These are phyloP conservation scores for Bombus superbus DNA, from an alignment of 1,140 invertebrate species.

Conservation along the genomic window DNA sequence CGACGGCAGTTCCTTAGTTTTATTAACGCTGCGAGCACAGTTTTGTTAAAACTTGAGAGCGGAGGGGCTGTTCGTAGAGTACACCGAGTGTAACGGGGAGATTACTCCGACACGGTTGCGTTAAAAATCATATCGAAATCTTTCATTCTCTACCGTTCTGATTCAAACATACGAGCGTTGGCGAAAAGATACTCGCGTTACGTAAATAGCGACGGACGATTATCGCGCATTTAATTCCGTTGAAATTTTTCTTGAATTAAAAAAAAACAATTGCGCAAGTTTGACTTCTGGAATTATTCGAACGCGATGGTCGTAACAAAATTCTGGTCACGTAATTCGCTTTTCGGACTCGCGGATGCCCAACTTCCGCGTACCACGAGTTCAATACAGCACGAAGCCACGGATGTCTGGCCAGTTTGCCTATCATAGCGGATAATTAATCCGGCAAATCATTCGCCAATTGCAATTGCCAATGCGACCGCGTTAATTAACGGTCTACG, in stretches of 20 bases:
- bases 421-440: slow-evolving; percentile 48
- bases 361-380: not conserved
- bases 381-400: not conserved
- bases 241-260: no score
- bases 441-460: slow-evolving; percentile 35
- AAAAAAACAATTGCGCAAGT: no score
- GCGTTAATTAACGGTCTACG: slow-evolving; percentile 55
- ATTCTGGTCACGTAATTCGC: not conserved
- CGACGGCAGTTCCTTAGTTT: not conserved
- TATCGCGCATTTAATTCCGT: no score
- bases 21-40: not conserved
- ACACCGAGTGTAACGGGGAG: not conserved
- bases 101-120: no score
- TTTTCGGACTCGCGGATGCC: not conserved
- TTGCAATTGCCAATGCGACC: slow-evolving; percentile 40
- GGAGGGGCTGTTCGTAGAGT: no score
- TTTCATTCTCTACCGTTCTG: no score
- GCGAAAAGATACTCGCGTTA: no score
- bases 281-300: no score
- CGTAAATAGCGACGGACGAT: no score
- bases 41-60: not conserved
- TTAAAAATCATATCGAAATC: not conserved
- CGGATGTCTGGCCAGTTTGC: not conserved
- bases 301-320: no score
- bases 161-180: not conserved